Conservation (phyloP, 2,113 vertebrate genomes). For the Elachura formosa region DNA sequence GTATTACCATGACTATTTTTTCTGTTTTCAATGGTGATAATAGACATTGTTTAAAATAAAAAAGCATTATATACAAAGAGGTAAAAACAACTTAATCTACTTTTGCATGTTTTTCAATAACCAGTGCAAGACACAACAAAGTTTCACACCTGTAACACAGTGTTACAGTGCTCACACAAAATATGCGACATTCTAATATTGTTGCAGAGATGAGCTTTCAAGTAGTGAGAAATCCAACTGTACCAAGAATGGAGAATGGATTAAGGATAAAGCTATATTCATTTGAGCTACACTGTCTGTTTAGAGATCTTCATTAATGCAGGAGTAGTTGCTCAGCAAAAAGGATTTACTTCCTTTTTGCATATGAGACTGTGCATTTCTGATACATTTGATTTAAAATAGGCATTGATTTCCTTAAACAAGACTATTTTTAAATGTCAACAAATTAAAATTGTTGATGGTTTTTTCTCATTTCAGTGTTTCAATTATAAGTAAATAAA, state of each 20-base stretch:
- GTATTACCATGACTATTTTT: background rate
- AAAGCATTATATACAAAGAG: background rate
- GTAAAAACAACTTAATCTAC: background rate
- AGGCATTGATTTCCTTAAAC: background rate
- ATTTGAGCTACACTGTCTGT: background rate
- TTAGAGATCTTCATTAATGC: background rate
- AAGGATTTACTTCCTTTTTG: background rate
- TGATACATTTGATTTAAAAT: background rate
- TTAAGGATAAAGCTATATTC: background rate
- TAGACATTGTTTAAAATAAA: background rate
- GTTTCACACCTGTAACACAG: background rate
- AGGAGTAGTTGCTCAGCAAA: background rate
- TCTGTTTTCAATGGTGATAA: background rate
- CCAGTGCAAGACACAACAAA: background rate
- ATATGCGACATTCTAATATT: background rate
- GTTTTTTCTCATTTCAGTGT: background rate
- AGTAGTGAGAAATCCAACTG: background rate
- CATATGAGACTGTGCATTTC: background rate
- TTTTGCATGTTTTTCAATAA: background rate
- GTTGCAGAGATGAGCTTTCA: background rate
- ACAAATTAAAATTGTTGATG: background rate
- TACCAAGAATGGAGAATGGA: background rate
- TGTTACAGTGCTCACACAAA: accelerated
- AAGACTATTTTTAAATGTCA: background rate
- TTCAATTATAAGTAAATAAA: background rate